Evolutionary conservation across 2,888 invertebrate species (phyloP), one percentile per base, ranked within the genome.

Genomic region (Drepana falcataria): DNA sequence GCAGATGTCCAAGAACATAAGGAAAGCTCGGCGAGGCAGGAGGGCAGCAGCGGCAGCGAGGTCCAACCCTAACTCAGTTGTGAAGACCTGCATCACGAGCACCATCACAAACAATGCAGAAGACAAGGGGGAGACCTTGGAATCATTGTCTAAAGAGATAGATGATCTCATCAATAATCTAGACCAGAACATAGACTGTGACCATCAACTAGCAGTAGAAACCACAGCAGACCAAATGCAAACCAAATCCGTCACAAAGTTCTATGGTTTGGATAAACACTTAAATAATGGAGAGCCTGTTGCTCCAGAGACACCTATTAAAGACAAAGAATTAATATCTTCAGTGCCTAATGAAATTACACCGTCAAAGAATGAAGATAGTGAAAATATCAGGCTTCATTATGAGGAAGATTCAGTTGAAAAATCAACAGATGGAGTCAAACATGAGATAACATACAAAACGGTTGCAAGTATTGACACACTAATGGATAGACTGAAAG

Each of bases 401-500:
- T 90, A 89, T 68, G 91, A 90, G 55, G 87, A 85, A 52, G 89
- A 91, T 62, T 80, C 87, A 0, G 75, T 73, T 34, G 90, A 91
- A 51, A 87, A 87, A 59, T 71, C 79, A 21, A 70, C 75, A 49
- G 90, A 90, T 48, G 66, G 71, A 34, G 67, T 71, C 4, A 83
- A 83, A 61, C 80, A 75, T 57, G 88, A 87, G 55, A 77, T 85
- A 56, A 72, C 85, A 37, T 90, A 81, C 62, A 89, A 87, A 64
- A 70, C 83, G 49, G 86, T 87, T 34, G 87, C 90, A 21, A 90
- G 88, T 63, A 91, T 91, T 68, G 91, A 91, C 59, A 91, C 90
- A 63, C 75, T 91, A 37, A 91, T 91, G 86, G 90, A 90, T 54
- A 85, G 91, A 68, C 77, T 91, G 52, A 91, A 90, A 70, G 89